Base-by-base conservation (phyloP, 2,797 vertebrate genomes). In the Chelon auratus region DNA sequence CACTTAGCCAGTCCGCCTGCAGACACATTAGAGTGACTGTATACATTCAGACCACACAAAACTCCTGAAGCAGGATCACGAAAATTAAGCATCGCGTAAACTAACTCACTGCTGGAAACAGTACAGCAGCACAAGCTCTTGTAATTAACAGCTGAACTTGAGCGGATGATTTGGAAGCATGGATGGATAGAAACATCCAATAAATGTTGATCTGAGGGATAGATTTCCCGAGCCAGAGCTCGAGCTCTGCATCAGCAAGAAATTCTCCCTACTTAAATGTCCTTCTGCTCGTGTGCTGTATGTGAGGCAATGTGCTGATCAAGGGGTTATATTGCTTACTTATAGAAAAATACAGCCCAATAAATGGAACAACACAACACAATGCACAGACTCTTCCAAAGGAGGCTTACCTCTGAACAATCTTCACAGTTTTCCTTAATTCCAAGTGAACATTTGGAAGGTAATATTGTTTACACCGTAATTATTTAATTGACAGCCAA, bases 291-390 rank as follows among this genome's bases (percentile, higher is more conserved):
- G 72, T 77, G 7, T 33, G 30, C 30, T 33, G 48, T 74, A 78
- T 82, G 77, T 76, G 71, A 45, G 77, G 74, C 69, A 80, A 74
- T 59, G 61, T 82, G 83, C 78, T 82, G 82, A 85, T 81, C 51
- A 18, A 81, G 72, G 68, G 26, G 43, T 61, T 78, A 26, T 75
- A 64, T 40, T 78, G 81, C 55, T 84, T 78, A 83, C 60, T 78
- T 67, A 42, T 60, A 71, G 72, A 75, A 63, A 83, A 71, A 22
- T 3, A 18, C 18, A 37, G 54, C 53, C 74, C 78, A 68, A 72
- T 57, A 85, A 71, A 75, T 1, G 36, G 13, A 57, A 8, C 30
- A 33, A 8, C 30, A 33, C 30, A 33, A 36, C 59, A 18, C 68
- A 50, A 6, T 58, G 75, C 57, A 62, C 26, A 68, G 22, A n/a